These are phyloP conservation scores for Chelon auratus DNA, from an alignment of 2,797 vertebrate genomes.

Conservation along the genomic window DNA sequence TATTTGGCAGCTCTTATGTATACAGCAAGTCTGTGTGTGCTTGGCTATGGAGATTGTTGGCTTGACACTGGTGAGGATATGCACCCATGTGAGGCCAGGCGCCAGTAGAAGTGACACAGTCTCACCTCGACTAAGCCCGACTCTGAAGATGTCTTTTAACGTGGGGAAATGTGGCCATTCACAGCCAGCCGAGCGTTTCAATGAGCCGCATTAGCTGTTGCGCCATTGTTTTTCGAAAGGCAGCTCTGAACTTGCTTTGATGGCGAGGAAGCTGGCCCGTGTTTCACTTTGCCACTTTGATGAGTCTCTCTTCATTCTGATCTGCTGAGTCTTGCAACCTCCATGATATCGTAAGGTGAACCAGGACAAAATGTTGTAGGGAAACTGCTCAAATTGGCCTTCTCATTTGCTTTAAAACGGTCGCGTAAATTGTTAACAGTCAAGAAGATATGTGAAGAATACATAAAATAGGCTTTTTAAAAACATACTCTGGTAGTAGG, in stretches of 20 bases:
- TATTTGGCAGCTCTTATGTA: conserved; percentile 43
- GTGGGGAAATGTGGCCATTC: conserved; percentile 80
- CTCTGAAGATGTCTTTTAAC: conserved; percentile 79
- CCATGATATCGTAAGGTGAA: conserved; percentile 44
- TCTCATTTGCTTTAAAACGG: background rate
- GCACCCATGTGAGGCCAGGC: conserved; percentile 79
- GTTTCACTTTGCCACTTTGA: conserved; percentile 67
- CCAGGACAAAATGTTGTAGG: conserved; percentile 13
- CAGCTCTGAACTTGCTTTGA: conserved; percentile 86
- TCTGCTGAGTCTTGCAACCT: conserved; percentile 66
- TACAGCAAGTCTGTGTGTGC: conserved; percentile 53
- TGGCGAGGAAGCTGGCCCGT: conserved; percentile 56
- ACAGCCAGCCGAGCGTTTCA: conserved; percentile 81
- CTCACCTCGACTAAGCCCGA: conserved; percentile 75
- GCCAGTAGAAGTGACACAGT: conserved; percentile 80
- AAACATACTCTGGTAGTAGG: conserved; percentile 3
- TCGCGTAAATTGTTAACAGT: conserved; percentile 2
- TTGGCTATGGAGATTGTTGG: conserved; percentile 43
- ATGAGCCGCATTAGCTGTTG: conserved; percentile 85
- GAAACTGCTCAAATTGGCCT: conserved; percentile 2
- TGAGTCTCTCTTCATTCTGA: conserved; percentile 54
- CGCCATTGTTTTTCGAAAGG: conserved; percentile 80
- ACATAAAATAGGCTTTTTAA: conserved; percentile 22
- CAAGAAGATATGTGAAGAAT: background rate
- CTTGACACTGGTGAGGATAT: conserved; percentile 62